Base-by-base conservation (phyloP, 2,888 invertebrate genomes). In the Machimus rusticus region DNA sequence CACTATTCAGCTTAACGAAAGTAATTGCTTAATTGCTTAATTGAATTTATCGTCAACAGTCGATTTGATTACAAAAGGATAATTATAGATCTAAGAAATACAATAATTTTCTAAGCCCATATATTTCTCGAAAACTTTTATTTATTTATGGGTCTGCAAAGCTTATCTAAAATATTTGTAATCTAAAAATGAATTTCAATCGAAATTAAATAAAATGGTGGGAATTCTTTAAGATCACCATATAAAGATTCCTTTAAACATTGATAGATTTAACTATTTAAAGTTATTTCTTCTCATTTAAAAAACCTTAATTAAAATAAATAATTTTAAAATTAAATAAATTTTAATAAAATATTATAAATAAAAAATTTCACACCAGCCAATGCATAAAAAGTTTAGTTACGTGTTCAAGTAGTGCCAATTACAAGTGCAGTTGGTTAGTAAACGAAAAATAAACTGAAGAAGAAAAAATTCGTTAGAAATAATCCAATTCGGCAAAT, bases 381-480 rank as follows among this genome's bases (percentile, higher is more conserved):
- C 51, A 81, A 55, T 81, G 55, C 55, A 81, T 55, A 46, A 31
- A 39, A 46, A 55, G 23, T 31, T 55, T 43, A 46, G 28, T 79
- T 81, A 31, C 23, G 81, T 81, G 78, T 81, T 55, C 28, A 81
- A 66, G 66, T 51, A 34, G n/a, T 66, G 66, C 66, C 66, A 66
- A 66, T 66, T 28, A 66, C 3, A 81, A 31, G 51, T 51, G 31
- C 34, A 81, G 81, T 81, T 66, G 23, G 66, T 66, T 66, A 66
- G 66, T 66, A 66, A 66, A 51, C 4, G 19, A 51, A 51, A 51
- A 51, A 43, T 23, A 19, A 46, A 79, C 46, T 46, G 14, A 43
- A 46, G 14, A 23, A 28, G 16, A 79, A 46, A 23, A 43, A 79
- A 43, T 79, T 19, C 12, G 46, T 43, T 79, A 79, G 46, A 12